Percentiles rank a stretch among this genome's conserved stretches.
Conservation (phyloP, 2,797 vertebrate species). For the Mus minutoides region DNA sequence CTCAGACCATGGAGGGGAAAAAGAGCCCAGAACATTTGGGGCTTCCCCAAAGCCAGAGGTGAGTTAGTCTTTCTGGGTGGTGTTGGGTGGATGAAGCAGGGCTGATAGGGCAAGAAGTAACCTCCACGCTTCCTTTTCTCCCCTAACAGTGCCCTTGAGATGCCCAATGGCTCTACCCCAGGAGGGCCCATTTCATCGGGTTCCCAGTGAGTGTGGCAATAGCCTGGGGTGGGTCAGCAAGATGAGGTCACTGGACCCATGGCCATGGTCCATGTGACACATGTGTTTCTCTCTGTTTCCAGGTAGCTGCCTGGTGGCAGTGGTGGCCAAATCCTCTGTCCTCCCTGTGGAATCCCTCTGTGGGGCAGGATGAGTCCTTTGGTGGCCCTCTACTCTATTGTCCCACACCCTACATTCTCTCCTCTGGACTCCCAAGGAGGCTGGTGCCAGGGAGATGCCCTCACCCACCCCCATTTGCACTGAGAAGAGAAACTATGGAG, state of each 20-base stretch:
- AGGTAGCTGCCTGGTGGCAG: slow-evolving; percentile 68
- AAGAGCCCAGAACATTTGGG: slow-evolving; percentile 38
- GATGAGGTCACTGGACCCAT: background rate
- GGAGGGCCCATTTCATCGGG: background rate
- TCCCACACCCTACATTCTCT: background rate
- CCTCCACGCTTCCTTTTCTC: background rate
- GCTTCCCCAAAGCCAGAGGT: slow-evolving; percentile 72
- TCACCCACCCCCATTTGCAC: slow-evolving; percentile 71
- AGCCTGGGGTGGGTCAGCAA: background rate
- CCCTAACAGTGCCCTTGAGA: slow-evolving; percentile 30
- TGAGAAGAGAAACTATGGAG: slow-evolving; percentile 72
- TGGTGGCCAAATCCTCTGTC: slow-evolving; percentile 21
- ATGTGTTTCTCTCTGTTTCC: background rate
- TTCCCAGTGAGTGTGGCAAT: slow-evolving; percentile 67
- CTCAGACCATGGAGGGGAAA: slow-evolving; percentile 21
- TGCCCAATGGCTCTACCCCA: slow-evolving; percentile 49
- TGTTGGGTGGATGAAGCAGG: background rate
- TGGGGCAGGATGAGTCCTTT: slow-evolving; percentile 26
- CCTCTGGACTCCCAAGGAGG: slow-evolving; percentile 69
- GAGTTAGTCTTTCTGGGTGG: background rate
- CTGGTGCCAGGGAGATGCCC: slow-evolving; percentile 59
- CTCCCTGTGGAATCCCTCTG: background rate
- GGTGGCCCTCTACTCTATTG: background rate
- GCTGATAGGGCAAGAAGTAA: background rate
- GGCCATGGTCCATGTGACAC: background rate